Evolutionary conservation across 2,888 invertebrate genomes (phyloP), one percentile per base, ranked within the genome.

Genomic region (Teinopalpus imperialis): DNA sequence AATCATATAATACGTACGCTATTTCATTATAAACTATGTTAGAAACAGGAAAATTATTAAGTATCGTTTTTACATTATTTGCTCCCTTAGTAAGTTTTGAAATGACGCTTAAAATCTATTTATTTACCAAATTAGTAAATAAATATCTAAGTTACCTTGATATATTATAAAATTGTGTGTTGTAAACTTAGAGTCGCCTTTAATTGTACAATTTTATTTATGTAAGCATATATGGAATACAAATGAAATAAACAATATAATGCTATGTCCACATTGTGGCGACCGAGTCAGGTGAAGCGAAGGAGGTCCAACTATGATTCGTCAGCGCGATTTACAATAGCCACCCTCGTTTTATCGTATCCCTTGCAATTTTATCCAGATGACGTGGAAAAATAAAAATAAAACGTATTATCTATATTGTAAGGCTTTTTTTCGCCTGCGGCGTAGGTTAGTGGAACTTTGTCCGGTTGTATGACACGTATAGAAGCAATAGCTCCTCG

Each of bases 301-400:
- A 30, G 32, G 30, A 74, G 76, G 75, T 80, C 74, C 74, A 57
- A 69, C 70, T 73, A 75, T 80, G 77, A 79, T 78, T 78, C 79
- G 85, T 85, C 85, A 85, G 85, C 83, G 67, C 74, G 76, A 82
- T 82, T 82, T 57, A 56, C 49, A 57, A 82, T 78, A 74, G 74
- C 81, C 78, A 74, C 78, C 83, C 74, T 74, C 69, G 54, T 81
- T 80, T 81, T 81, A 80, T 80, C 79, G 76, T 63, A 61, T 58
- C 54, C 49, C 50, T 54, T 42, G 48, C 63, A 55, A 53, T 12
- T 9, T 45, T 49, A 39, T 6, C 32, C 18, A 14, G 12, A 4
- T 13, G 9, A 35, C 6, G 24, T 27, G 2, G 30, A 6, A n/a
- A 53, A 21, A 8, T 36, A 10, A 20, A 50, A 39, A 47, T 2